Evolutionary conservation across 2,888 invertebrate species (phyloP), one percentile per base, ranked within the genome.

Genomic region (Stomorhina lunata): DNA sequence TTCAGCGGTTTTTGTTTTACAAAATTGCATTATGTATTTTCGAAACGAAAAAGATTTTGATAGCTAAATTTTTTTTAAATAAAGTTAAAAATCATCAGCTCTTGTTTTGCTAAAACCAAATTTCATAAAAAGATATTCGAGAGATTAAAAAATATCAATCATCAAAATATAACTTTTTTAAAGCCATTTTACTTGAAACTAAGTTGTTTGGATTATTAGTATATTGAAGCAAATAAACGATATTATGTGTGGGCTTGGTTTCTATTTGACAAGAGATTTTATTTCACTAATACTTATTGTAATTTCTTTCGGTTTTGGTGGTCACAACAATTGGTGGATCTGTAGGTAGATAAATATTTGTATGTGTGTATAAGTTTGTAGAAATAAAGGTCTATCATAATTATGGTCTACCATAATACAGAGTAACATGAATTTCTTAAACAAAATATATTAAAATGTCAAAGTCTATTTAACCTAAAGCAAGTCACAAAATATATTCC

Each of bases 311-410:
- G n/a, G 6, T 20, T 65, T 79, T 57, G 12, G 22, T 79, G 71
- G 48, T 40, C 57, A 79, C 57, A 53, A 9, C 68, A 68, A 40
- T 40, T 53, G 65, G 40, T 27, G 12, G 27, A 68, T 50, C 45
- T 65, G 78, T 79, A 79, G 78, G 78, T 57, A 57, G 78, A 48
- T 29, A 27, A n/a, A n/a, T n/a, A n/a, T n/a, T n/a, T n/a, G n/a
- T 45, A n/a, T 22, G n/a, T 34, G 7, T 9, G 4, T 71, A 43
- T 20, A 22, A 29, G 4, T 6, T n/a, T 10, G 15, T 43, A 17
- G n/a, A 45, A 32, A 22, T 25, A 45, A 4, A 34, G 29, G 15
- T 57, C 7, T 57, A 25, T 6, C 2, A 32, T 43, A 53, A 32
- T 43, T 27, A 27, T 43, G 48, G 27, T 10, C 50, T 50, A 25